phyloP scores from a whole-genome alignment of 2,113 vertebrate genomes.

The Mus pahari region DNA sequence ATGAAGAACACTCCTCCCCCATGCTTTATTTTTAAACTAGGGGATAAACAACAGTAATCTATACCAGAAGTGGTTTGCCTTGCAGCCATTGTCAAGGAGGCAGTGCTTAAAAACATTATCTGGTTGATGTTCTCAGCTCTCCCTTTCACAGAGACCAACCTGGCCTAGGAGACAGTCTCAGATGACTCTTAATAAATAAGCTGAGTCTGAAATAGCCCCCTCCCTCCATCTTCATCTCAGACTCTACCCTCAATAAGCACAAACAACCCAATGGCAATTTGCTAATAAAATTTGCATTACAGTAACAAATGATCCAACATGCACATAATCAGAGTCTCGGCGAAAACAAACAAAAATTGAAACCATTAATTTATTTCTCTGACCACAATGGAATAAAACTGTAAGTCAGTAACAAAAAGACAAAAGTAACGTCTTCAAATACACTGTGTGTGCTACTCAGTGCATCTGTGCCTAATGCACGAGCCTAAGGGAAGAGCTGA shows the following conservation, averaged over 20 bases:
- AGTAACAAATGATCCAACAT: neutral
- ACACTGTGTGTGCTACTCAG: neutral
- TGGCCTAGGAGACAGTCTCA: neutral
- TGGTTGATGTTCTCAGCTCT: neutral
- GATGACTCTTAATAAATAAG: neutral
- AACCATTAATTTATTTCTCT: neutral
- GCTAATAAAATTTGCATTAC: neutral
- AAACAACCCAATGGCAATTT: slow-evolving; percentile 10
- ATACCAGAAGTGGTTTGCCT: too few species aligned
- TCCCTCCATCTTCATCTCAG: neutral
- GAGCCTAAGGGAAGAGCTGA: neutral
- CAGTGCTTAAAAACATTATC: neutral
- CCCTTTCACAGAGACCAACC: neutral
- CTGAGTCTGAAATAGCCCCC: neutral
- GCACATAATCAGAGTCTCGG: neutral
- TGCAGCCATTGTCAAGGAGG: neutral
- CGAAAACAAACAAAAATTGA: neutral
- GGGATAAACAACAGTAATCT: neutral
- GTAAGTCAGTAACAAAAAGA: neutral
- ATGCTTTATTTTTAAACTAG: neutral
- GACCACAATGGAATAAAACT: neutral
- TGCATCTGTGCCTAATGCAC: neutral
- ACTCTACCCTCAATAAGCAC: neutral
- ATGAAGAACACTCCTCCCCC: too few species aligned
- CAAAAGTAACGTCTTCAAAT: neutral